phyloP scores from a whole-genome alignment of 2,888 invertebrate species.

The Pandemis heparana region DNA sequence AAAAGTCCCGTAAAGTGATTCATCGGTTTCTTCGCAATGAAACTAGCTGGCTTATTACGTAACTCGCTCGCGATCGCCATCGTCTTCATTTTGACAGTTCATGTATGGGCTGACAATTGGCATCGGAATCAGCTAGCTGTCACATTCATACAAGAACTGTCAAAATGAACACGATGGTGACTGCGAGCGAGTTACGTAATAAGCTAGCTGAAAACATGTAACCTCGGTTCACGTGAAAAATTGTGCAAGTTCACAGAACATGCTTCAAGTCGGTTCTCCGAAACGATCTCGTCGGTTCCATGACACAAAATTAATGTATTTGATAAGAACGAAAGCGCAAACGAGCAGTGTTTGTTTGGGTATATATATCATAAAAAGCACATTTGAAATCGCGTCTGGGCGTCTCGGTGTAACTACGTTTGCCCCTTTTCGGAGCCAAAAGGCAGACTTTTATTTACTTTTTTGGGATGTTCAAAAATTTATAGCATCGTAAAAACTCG shows the following conservation, averaged over 20 bases:
- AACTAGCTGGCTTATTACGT: too few species aligned
- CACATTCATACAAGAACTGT: too few species aligned
- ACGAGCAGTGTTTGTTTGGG: constrained; percentile 47
- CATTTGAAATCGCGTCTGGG: constrained; percentile 59
- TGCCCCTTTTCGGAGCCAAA: constrained; percentile 62
- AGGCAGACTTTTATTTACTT: constrained; percentile 60
- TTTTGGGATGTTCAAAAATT: constrained; percentile 80
- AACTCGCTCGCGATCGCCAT: too few species aligned
- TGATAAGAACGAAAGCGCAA: constrained; percentile 40
- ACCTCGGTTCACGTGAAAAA: constrained; percentile 9
- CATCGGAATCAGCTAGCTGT: too few species aligned
- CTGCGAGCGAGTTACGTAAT: too few species aligned
- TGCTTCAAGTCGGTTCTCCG: constrained; percentile 4
- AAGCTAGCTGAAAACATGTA: too few species aligned
- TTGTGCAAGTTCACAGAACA: constrained; percentile 10
- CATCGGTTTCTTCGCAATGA: neutral
- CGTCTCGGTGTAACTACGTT: constrained; percentile 56
- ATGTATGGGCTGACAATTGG: too few species aligned
- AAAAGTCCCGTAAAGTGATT: constrained; percentile 4
- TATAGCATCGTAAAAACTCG: constrained; percentile 78
- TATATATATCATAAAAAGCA: constrained; percentile 52
- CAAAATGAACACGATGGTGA: too few species aligned
- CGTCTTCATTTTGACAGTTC: too few species aligned
- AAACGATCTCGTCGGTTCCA: constrained; percentile 15
- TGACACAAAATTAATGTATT: constrained; percentile 34